phyloP scores from a whole-genome alignment of 2,888 invertebrate genomes.

The Sphinx pinastri region DNA sequence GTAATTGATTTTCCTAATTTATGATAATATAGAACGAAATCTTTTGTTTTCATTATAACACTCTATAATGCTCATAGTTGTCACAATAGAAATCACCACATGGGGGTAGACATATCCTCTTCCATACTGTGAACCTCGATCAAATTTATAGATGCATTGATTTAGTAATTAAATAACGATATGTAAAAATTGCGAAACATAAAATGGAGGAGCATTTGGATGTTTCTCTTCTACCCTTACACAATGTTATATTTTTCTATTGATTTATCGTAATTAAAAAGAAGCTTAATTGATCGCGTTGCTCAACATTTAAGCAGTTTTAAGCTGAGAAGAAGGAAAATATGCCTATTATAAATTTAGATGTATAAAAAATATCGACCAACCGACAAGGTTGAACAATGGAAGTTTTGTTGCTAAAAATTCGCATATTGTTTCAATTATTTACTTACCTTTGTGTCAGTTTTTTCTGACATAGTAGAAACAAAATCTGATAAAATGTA shows the following conservation, averaged over 20 bases:
- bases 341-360: not conserved
- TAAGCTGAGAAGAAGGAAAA: not conserved
- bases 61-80: not conserved
- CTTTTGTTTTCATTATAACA: not conserved
- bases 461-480: constrained; percentile 64
- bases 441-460: constrained; percentile 65
- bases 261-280: no score
- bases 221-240: constrained; percentile 29
- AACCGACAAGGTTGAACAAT: constrained; percentile 70
- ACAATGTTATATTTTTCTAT: not conserved
- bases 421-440: constrained; percentile 25
- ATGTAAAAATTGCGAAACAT: constrained; percentile 49
- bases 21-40: not conserved
- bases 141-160: no score
- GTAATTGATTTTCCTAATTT: no score
- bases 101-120: not conserved
- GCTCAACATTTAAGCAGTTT: not conserved
- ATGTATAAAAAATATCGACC: constrained; percentile 52
- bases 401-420: constrained; percentile 45
- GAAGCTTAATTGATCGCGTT: no score
- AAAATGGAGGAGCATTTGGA: constrained; percentile 47
- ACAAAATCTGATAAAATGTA: constrained; percentile 4
- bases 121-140: not conserved
- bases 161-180: not conserved
- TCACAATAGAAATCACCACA: constrained; percentile 12